Conservation (phyloP, 2,797 vertebrate species). For the Paratrypauchen microcephalus region DNA sequence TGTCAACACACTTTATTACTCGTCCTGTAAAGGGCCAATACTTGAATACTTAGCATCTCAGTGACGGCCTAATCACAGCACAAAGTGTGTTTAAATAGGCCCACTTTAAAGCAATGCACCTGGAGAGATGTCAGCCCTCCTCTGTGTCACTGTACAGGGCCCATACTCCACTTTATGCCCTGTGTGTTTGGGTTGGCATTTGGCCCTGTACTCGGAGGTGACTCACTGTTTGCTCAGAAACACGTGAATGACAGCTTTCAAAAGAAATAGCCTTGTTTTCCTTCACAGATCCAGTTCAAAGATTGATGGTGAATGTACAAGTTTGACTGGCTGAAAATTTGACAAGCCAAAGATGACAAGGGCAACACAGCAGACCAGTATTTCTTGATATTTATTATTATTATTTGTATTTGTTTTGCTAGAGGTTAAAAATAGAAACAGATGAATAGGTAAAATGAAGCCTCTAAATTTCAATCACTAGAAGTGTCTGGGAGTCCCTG, state of each 20-base stretch:
- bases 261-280: slow-evolving; percentile 28
- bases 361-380: background rate
- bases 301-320: slow-evolving; percentile 18
- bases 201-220: slow-evolving; percentile 38
- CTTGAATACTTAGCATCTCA: slow-evolving; percentile 38
- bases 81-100: slow-evolving; percentile 43
- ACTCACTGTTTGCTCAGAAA: slow-evolving; percentile 51
- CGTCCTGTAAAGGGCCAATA: slow-evolving; percentile 17
- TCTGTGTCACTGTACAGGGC: slow-evolving; percentile 35
- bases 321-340: slow-evolving; percentile 22
- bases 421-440: background rate
- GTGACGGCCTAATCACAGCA: slow-evolving; percentile 65
- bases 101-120: slow-evolving; percentile 47
- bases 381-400: background rate
- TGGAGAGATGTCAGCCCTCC: slow-evolving; percentile 52
- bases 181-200: slow-evolving; percentile 61
- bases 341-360: slow-evolving; percentile 3
- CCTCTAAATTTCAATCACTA: background rate
- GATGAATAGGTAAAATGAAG: background rate
- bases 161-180: slow-evolving; percentile 33
- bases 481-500: no score
- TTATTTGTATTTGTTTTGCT: background rate
- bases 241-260: slow-evolving; percentile 58
- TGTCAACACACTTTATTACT: slow-evolving; percentile 31
- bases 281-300: slow-evolving; percentile 13